Conservation (phyloP, 2,888 invertebrate species). For the Bembecia ichneumoniformis region DNA sequence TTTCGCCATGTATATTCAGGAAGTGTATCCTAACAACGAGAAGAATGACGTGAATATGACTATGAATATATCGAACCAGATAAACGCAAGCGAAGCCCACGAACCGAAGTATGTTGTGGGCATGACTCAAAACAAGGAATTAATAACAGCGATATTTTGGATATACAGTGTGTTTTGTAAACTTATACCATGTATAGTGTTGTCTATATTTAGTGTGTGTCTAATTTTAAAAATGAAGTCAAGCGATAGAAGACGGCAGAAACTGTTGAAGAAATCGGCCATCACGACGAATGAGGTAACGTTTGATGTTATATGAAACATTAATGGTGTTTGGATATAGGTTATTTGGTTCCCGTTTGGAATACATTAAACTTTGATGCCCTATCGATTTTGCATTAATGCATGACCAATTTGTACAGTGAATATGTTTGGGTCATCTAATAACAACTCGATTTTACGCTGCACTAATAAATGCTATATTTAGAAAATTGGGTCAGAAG, state of each 20-base stretch:
- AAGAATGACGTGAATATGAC: slow-evolving; percentile 21
- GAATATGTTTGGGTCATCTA: neutral
- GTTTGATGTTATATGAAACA: neutral
- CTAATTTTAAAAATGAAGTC: slow-evolving; percentile 84
- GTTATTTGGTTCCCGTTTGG: neutral
- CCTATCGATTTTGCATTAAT: slow-evolving; percentile 1
- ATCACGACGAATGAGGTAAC: slow-evolving; percentile 53
- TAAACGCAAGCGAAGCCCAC: slow-evolving; percentile 22
- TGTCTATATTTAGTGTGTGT: slow-evolving; percentile 85
- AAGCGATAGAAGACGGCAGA: slow-evolving; percentile 83
- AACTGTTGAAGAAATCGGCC: slow-evolving; percentile 70
- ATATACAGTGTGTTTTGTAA: slow-evolving; percentile 94
- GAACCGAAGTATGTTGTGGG: slow-evolving; percentile 77
- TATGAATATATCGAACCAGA: slow-evolving; percentile 24
- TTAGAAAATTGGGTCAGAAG: too few species aligned
- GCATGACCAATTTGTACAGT: slow-evolving; percentile 3
- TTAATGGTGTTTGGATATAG: neutral
- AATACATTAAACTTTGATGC: slow-evolving; percentile 2
- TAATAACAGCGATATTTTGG: slow-evolving; percentile 85
- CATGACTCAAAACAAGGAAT: slow-evolving; percentile 75
- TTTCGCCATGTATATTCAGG: slow-evolving; percentile 80
- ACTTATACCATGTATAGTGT: slow-evolving; percentile 88
- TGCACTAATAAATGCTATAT: too few species aligned
- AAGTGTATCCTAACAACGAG: slow-evolving; percentile 31
- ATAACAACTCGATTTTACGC: too few species aligned